Base-by-base conservation (phyloP, 2,113 vertebrate species). In the Tricholaema leucomelas region DNA sequence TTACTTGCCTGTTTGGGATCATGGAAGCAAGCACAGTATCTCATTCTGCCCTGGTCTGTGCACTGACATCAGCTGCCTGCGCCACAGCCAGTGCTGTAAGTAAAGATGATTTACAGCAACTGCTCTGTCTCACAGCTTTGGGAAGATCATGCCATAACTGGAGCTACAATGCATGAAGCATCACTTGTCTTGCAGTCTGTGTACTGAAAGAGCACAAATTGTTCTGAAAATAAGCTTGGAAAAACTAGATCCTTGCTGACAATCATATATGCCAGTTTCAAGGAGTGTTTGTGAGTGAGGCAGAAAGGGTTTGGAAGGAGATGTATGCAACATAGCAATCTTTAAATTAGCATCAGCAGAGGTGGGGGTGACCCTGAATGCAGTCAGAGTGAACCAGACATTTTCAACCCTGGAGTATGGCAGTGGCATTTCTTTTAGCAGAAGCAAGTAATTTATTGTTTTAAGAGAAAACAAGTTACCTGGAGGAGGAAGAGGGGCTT, bases 121-220 rank as follows among this genome's bases (percentile, higher is more conserved):
- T 87, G 78, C 70, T 95, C 72, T 80, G 70, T 87, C 88, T 92
- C 8, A 0, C 64, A 74, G 74, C 72, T 91, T 59, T 52, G 6
- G 69, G 70, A 75, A 25, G 40, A 79, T 58, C 1, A 0, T 77
- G 40, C 63, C 19, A 1, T 84, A 71, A 74, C 58, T 75, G 55
- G 61, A 77, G 50, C 56, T 61, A 25, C 65, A 75, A n/a, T 4
- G 5, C 63, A 40, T 44, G 77, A 92, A 87, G 59, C 1, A 0
- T 77, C 54, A 93, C 83, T 85, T 91, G 50, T 76, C 52, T 81
- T 77, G 46, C 30, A 82, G 60, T 81, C 81, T 42, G 15, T 2
- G 3, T 81, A 44, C 71, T 75, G 75, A 61, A 84, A 90, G 66
- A 81, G 73, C 65, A 89, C 76, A 87, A 86, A 90, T 90, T 90